Percentiles rank a stretch among this genome's conserved stretches.
These are phyloP conservation scores for Ctenicera cuprea DNA, from an alignment of 2,888 invertebrate species.

Conservation along the genomic window DNA sequence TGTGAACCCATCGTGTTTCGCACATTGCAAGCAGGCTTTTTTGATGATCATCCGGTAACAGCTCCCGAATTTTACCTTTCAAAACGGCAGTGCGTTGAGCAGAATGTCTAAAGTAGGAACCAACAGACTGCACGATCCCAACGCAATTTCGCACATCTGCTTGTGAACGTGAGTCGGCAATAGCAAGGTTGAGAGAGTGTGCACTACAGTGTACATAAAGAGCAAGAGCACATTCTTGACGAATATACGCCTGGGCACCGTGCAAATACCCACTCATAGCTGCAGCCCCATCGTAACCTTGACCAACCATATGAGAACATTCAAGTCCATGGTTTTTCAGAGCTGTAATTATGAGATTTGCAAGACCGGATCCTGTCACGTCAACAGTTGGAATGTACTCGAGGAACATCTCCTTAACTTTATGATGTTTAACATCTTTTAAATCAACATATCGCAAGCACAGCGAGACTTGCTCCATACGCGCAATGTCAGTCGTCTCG, in stretches of 20 bases:
- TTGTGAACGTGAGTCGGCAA: too few relatives aligned
- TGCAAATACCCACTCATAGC: background rate
- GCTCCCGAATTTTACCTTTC: background rate
- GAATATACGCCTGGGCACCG: background rate
- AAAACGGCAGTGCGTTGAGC: background rate
- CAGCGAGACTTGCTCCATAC: slow-evolving; percentile 25
- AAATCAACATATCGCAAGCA: slow-evolving; percentile 7
- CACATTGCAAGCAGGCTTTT: background rate
- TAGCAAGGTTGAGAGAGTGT: background rate
- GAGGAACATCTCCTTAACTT: background rate
- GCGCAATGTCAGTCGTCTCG: slow-evolving; percentile 27
- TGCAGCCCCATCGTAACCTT: slow-evolving; percentile 9
- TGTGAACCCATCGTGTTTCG: background rate
- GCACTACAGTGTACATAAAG: background rate
- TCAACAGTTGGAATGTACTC: background rate
- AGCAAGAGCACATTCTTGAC: background rate
- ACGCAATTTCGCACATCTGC: background rate
- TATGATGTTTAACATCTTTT: background rate
- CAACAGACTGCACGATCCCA: background rate
- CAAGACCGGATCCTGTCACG: background rate
- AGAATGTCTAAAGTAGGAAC: background rate
- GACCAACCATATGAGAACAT: background rate
- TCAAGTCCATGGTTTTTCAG: too few relatives aligned
- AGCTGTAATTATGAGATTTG: background rate
- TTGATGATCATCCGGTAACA: background rate